Evolutionary conservation across 2,888 invertebrate genomes (phyloP).

Genomic region (Perdita meconis): DNA sequence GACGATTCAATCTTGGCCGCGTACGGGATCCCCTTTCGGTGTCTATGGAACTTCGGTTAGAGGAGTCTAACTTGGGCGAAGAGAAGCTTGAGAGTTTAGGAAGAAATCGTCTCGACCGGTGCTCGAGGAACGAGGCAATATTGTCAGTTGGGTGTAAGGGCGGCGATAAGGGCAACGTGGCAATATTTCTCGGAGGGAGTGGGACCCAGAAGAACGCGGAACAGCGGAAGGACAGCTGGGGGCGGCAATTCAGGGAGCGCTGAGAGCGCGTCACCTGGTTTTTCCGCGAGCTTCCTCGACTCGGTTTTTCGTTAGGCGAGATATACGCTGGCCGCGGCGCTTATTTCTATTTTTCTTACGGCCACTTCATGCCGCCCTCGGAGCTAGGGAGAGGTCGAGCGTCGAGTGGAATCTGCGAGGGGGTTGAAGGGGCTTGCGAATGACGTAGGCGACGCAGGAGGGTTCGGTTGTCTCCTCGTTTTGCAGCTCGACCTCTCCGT

Average conservation of each 20-base stretch:
- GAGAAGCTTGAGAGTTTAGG: too few relatives aligned
- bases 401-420: slow-evolving; percentile 76
- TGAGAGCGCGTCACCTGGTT: slow-evolving; percentile 74
- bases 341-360: slow-evolving; percentile 79
- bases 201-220: slow-evolving; percentile 17
- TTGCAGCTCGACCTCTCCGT: slow-evolving; percentile 77
- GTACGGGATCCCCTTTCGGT: too few relatives aligned
- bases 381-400: slow-evolving; percentile 40
- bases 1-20: too few relatives aligned
- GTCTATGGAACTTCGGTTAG: too few relatives aligned
- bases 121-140: slow-evolving; percentile 4
- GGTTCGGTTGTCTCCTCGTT: slow-evolving; percentile 73
- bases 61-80: too few relatives aligned
- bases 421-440: slow-evolving; percentile 69
- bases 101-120: not conserved
- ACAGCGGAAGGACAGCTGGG: slow-evolving; percentile 26
- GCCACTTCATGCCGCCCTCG: slow-evolving; percentile 71
- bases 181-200: slow-evolving; percentile 18
- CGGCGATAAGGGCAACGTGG: slow-evolving; percentile 10
- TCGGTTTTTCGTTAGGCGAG: slow-evolving; percentile 66
- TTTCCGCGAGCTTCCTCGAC: slow-evolving; percentile 63
- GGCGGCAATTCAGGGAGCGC: slow-evolving; percentile 65
- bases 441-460: slow-evolving; percentile 68
- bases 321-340: slow-evolving; percentile 50
- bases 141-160: not conserved